phyloP scores from a whole-genome alignment of 2,888 invertebrate species.

The Caenorhabditis sp. region DNA sequence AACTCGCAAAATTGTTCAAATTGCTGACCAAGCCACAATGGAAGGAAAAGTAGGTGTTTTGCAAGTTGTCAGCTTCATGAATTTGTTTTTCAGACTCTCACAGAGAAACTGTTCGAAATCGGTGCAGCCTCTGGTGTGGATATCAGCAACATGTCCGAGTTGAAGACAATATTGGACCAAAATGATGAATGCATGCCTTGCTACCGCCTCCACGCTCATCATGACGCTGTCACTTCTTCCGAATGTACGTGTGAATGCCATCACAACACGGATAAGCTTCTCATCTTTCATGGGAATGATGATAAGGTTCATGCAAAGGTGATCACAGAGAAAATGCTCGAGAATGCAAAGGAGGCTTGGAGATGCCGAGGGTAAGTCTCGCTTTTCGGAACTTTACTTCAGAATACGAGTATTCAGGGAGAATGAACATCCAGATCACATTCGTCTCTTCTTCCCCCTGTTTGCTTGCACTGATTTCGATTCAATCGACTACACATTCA shows the following conservation, averaged over 20 bases:
- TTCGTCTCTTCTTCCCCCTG: constrained; percentile 20
- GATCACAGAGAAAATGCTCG: constrained; percentile 5
- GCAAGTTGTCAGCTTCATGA: neutral
- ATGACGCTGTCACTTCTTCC: neutral
- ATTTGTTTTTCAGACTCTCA: constrained; percentile 11
- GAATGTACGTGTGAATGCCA: constrained; percentile 25
- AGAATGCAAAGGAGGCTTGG: constrained; percentile 10
- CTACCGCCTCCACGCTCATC: constrained; percentile 31
- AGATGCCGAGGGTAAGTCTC: constrained; percentile 6
- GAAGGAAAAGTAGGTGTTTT: constrained; percentile 48
- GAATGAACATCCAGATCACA: neutral
- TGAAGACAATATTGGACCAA: constrained; percentile 20
- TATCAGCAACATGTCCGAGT: constrained; percentile 9
- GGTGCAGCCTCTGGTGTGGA: constrained; percentile 20
- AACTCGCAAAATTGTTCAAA: constrained; percentile 56
- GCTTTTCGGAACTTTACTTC: neutral
- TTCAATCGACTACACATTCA: constrained; percentile 9
- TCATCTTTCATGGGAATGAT: constrained; percentile 28
- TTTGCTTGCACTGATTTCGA: constrained; percentile 7
- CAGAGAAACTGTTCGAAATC: constrained; percentile 14
- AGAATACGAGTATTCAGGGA: neutral
- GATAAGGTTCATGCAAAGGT: constrained; percentile 15
- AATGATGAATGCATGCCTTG: constrained; percentile 31
- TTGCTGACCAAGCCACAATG: constrained; percentile 50
- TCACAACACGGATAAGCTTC: constrained; percentile 28